Evolutionary conservation across 2,888 invertebrate genomes (phyloP).

Genomic region (Tinea trinotella): DNA sequence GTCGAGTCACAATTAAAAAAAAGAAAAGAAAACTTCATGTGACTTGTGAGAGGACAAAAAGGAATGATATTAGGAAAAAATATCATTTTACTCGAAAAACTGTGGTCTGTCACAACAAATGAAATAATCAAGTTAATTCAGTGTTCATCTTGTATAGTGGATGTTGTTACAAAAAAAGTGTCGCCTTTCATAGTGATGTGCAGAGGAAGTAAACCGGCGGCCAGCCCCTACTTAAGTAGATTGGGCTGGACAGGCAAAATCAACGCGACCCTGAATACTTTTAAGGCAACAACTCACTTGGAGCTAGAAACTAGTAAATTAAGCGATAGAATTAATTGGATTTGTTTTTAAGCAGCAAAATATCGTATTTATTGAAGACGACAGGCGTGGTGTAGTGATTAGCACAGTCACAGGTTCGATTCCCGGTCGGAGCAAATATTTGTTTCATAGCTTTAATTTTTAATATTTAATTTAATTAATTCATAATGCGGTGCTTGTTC

Average conservation of each 20-base stretch:
- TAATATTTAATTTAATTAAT: no score
- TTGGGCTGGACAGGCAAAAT: constrained; percentile 8
- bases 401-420: no score
- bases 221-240: constrained; percentile 7
- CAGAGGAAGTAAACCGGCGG: background rate
- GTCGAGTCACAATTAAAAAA: no score
- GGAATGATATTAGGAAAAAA: background rate
- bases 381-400: no score
- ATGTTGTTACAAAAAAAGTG: constrained; percentile 15
- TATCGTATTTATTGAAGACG: no score
- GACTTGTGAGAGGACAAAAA: no score
- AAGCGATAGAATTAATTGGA: no score
- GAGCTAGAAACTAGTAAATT: background rate
- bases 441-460: no score
- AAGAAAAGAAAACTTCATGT: no score
- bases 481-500: no score
- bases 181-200: constrained; percentile 8
- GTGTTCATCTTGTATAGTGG: background rate
- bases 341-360: no score
- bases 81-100: background rate
- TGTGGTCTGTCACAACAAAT: background rate
- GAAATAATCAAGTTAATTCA: constrained; percentile 6
- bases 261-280: background rate
- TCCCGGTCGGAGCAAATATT: no score
- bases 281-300: background rate